These are phyloP conservation scores for Liasis olivaceus DNA, from an alignment of 2,797 vertebrate genomes.

Conservation along the genomic window DNA sequence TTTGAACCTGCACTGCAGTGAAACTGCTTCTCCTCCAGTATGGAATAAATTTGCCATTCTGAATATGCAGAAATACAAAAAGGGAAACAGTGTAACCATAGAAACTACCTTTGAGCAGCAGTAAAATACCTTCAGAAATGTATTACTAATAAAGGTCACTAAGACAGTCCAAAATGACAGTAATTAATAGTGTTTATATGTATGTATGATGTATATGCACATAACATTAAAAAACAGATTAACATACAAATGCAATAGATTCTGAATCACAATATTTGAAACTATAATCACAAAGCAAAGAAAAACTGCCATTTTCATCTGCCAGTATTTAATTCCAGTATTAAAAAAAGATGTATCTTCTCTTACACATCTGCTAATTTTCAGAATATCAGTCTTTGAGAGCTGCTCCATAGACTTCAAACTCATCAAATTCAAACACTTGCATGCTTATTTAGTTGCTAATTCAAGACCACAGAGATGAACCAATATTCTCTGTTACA, in stretches of 20 bases:
- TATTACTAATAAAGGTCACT: background rate
- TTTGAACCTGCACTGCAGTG: background rate
- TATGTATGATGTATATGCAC: background rate
- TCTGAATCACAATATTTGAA: background rate
- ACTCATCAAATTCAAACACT: background rate
- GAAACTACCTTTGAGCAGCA: constrained; percentile 7
- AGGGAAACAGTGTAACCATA: constrained; percentile 10
- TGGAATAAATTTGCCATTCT: background rate
- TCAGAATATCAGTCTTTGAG: background rate
- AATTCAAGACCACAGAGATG: background rate
- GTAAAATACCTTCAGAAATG: constrained; percentile 11
- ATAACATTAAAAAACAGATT: background rate
- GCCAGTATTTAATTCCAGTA: background rate
- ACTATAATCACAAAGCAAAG: background rate
- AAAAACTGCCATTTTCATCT: background rate
- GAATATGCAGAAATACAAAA: constrained; percentile 17
- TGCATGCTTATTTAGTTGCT: background rate
- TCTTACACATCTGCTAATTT: background rate
- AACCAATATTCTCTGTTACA: background rate
- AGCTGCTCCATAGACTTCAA: background rate
- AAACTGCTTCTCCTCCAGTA: background rate
- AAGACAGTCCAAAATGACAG: background rate
- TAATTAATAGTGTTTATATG: background rate
- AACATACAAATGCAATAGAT: background rate
- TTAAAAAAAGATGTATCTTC: background rate